Percentiles rank a stretch among this genome's conserved stretches.
Evolutionary conservation across 2,113 vertebrate species (phyloP).

Genomic region (Clinocottus analis): DNA sequence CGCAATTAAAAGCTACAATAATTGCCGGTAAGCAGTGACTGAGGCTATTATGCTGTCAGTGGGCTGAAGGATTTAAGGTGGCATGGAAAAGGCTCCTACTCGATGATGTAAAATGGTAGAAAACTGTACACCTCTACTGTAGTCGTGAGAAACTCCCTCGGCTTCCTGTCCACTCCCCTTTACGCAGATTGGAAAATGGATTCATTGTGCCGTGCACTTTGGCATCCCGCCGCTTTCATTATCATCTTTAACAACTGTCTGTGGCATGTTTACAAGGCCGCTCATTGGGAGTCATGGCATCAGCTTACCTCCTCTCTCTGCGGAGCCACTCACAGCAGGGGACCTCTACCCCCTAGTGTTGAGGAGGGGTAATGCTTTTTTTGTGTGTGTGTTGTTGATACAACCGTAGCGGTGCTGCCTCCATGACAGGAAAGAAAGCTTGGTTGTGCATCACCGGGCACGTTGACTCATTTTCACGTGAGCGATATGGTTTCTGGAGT

Average conservation of each 20-base stretch:
- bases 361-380: conserved; percentile 16
- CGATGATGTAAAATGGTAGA: conserved; percentile 48
- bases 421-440: conserved; percentile 19
- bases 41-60: conserved; percentile 68
- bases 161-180: conserved; percentile 1
- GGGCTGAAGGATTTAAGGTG: conserved; percentile 63
- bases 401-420: conserved; percentile 16
- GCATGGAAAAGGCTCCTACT: conserved; percentile 53
- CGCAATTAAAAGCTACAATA: conserved; percentile 73
- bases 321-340: conserved; percentile 48
- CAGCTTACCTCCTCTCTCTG: conserved; percentile 25
- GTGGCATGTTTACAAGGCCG: conserved; percentile 72
- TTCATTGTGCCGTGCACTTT: conserved; percentile 40
- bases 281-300: conserved; percentile 66
- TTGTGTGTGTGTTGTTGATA: no score
- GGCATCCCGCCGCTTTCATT: conserved; percentile 51
- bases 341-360: conserved; percentile 79
- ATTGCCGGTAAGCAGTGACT: conserved; percentile 53
- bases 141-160: conserved; percentile 16
- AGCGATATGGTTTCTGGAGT: conserved; percentile 35
- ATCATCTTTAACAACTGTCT: conserved; percentile 66
- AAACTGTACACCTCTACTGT: conserved; percentile 23
- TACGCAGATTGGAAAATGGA: conserved; percentile 52
- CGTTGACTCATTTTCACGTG: conserved; percentile 42
- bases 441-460: conserved; percentile 26